phyloP scores from a whole-genome alignment of 2,888 invertebrate species.

The Mythimna impura region DNA sequence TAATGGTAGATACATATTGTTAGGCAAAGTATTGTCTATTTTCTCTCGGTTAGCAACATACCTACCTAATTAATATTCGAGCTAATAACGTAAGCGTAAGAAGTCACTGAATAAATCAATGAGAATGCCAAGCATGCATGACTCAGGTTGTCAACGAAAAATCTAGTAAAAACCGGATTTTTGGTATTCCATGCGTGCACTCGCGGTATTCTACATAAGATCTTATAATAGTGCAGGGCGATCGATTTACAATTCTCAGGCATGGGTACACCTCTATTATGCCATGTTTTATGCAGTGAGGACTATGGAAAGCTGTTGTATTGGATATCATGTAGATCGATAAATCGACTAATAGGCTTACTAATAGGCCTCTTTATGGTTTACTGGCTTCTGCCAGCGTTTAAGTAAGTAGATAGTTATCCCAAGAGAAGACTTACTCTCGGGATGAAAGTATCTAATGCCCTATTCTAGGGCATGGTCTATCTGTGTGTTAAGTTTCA shows the following conservation, averaged over 20 bases:
- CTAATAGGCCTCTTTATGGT: not conserved
- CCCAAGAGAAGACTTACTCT: no score
- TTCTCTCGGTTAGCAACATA: not conserved
- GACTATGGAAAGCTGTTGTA: not conserved
- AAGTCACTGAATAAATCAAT: conserved; percentile 32
- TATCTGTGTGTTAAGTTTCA: no score
- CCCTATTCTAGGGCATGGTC: no score
- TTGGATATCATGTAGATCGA: not conserved
- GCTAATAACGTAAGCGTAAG: conserved; percentile 4
- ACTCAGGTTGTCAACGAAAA: conserved; percentile 26
- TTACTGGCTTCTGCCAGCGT: no score
- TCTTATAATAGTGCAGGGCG: not conserved
- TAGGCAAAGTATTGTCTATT: no score
- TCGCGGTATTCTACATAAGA: not conserved
- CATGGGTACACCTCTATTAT: not conserved
- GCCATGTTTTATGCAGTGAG: conserved; percentile 16
- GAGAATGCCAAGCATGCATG: conserved; percentile 28
- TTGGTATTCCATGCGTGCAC: conserved; percentile 16
- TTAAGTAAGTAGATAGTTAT: no score
- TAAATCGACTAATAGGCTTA: not conserved
- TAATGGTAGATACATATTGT: no score
- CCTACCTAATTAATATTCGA: conserved; percentile 13
- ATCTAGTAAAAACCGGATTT: conserved; percentile 31
- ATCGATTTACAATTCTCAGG: not conserved
- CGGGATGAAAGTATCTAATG: no score